phyloP scores from a whole-genome alignment of 2,113 vertebrate species.

The Lophura nycthemera region DNA sequence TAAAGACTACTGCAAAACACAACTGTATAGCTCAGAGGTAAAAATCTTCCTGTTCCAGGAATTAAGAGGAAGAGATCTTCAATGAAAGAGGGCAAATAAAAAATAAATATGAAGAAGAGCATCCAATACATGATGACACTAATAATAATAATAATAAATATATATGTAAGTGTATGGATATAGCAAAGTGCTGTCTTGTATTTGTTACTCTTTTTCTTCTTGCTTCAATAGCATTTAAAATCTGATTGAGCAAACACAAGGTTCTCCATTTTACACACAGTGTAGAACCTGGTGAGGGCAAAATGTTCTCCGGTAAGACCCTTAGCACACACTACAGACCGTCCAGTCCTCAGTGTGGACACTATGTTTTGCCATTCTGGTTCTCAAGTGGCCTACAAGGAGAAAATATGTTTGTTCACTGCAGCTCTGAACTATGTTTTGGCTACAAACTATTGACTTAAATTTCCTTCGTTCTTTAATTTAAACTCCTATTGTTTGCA shows the following conservation, averaged over 20 bases:
- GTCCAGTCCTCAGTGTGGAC: background rate
- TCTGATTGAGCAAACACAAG: background rate
- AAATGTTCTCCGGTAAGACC: background rate
- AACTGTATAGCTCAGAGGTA: background rate
- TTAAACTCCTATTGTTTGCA: slow-evolving; percentile 54
- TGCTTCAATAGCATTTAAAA: background rate
- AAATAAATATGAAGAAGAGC: background rate
- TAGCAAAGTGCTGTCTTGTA: background rate
- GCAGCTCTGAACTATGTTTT: slow-evolving; percentile 5
- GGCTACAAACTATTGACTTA: slow-evolving; percentile 6
- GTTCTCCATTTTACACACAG: background rate
- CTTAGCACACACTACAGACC: background rate
- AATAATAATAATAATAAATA: background rate
- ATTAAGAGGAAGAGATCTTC: background rate
- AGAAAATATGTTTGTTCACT: background rate
- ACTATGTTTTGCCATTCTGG: background rate
- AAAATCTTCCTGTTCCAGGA: background rate
- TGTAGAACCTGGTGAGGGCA: background rate
- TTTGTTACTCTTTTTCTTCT: background rate
- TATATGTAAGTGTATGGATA: background rate
- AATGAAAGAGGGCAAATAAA: background rate
- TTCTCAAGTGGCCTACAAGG: background rate
- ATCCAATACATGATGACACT: background rate
- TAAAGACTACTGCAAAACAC: background rate
- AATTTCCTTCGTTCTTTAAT: slow-evolving; percentile 28